A percentile compares a stretch with the other conserved stretches of the same genome.
Conservation (phyloP, 2,113 vertebrate species). For the Chiloscyllium plagiosum region DNA sequence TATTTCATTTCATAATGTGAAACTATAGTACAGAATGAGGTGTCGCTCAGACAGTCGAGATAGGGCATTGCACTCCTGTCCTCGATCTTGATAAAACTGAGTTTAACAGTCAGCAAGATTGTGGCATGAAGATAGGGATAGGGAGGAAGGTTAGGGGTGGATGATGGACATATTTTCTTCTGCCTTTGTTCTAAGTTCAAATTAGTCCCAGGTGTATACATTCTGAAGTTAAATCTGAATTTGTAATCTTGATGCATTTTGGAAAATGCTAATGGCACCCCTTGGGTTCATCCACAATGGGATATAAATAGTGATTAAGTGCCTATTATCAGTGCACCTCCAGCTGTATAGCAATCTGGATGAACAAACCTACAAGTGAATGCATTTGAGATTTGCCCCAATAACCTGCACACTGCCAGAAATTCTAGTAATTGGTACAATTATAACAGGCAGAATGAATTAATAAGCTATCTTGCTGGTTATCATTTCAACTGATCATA, state of each 20-base stretch:
- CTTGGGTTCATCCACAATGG: slow-evolving; percentile 17
- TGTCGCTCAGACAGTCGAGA: neutral
- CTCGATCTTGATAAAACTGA: neutral
- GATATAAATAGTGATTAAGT: slow-evolving; percentile 30
- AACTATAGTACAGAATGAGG: neutral
- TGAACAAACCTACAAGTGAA: neutral
- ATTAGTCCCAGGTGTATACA: neutral
- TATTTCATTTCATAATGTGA: neutral
- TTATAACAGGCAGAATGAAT: slow-evolving; percentile 2
- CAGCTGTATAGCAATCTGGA: neutral
- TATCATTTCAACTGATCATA: neutral
- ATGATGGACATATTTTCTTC: neutral
- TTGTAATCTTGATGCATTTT: slow-evolving; percentile 7
- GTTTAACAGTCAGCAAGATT: neutral
- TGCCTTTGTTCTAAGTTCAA: neutral
- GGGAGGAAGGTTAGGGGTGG: neutral
- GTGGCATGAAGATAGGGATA: neutral
- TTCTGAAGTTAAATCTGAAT: slow-evolving; percentile 9
- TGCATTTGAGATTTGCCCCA: slow-evolving; percentile 11
- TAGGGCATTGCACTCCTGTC: neutral
- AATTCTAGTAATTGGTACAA: neutral
- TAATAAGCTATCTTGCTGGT: neutral
- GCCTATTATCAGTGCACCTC: slow-evolving; percentile 20
- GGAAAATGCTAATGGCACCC: neutral
- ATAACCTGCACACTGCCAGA: neutral